Evolutionary conservation across 2,797 vertebrate species (phyloP).

Genomic region (Danio jaintianensis): DNA sequence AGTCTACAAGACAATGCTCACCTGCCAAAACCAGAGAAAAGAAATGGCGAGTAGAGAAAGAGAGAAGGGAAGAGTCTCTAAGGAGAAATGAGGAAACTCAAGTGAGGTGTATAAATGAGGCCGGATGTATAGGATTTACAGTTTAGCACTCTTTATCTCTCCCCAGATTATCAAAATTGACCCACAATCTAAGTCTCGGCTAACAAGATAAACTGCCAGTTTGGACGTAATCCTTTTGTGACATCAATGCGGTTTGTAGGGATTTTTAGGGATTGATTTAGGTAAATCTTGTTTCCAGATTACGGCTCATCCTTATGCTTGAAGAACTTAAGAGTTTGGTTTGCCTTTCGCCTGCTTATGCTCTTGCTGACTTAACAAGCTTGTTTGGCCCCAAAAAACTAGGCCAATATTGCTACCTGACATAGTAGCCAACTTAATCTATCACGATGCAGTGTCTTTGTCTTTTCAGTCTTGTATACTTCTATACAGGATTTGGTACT

Average conservation of each 20-base stretch:
- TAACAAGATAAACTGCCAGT: constrained; percentile 53
- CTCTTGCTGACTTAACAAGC: constrained; percentile 17
- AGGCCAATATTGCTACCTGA: neutral
- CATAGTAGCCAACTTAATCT: neutral
- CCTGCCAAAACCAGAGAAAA: constrained; percentile 6
- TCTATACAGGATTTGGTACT: neutral
- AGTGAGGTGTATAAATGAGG: constrained; percentile 34
- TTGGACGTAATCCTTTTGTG: constrained; percentile 48
- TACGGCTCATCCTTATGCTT: constrained; percentile 57
- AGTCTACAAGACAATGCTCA: constrained; percentile 4
- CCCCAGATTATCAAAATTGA: constrained; percentile 52
- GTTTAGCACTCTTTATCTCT: constrained; percentile 47
- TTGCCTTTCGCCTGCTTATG: constrained; percentile 23
- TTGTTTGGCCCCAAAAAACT: neutral
- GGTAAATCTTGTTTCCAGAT: constrained; percentile 65
- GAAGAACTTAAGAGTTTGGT: constrained; percentile 36
- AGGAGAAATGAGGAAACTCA: constrained; percentile 3
- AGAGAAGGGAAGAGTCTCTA: neutral
- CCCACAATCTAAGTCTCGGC: constrained; percentile 39
- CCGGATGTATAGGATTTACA: constrained; percentile 29
- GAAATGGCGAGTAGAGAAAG: neutral
- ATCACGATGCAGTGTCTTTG: neutral
- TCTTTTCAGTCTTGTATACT: neutral
- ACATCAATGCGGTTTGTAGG: constrained; percentile 43
- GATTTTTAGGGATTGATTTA: constrained; percentile 57